phyloP scores from a whole-genome alignment of 2,797 vertebrate genomes.

The Adelosebastes latens region DNA sequence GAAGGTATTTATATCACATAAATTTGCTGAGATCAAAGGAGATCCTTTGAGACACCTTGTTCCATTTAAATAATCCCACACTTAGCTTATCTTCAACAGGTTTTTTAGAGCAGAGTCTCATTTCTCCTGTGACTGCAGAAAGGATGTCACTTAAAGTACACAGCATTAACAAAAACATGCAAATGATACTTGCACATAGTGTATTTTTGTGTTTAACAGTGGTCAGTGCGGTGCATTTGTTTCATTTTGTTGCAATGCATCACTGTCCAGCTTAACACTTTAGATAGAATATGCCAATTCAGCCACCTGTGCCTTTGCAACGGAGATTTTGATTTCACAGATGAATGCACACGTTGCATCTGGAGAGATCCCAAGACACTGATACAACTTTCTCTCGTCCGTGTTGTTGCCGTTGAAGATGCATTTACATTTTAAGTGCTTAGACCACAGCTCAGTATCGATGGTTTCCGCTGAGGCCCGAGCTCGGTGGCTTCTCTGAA shows the following conservation, averaged over 20 bases:
- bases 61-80: slow-evolving; percentile 69
- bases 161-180: neutral
- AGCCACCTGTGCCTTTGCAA: slow-evolving; percentile 8
- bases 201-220: neutral
- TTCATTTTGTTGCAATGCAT: slow-evolving; percentile 37
- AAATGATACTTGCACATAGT: neutral
- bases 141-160: neutral
- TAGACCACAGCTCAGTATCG: slow-evolving; percentile 55
- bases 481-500: slow-evolving; percentile 54
- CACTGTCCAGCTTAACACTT: slow-evolving; percentile 4
- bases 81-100: slow-evolving; percentile 53
- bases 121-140: slow-evolving; percentile 24
- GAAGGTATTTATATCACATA: slow-evolving; percentile 74
- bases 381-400: slow-evolving; percentile 21
- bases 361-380: slow-evolving; percentile 36
- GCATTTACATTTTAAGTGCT: slow-evolving; percentile 76
- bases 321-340: slow-evolving; percentile 35
- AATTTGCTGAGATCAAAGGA: slow-evolving; percentile 72
- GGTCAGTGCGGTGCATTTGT: neutral
- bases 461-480: slow-evolving; percentile 45
- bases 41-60: slow-evolving; percentile 70
- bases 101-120: slow-evolving; percentile 30
- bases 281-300: neutral
- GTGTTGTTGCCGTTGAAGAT: slow-evolving; percentile 48
- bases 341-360: slow-evolving; percentile 30